Evolutionary conservation across 2,113 vertebrate species (phyloP), one percentile per base, ranked within the genome.

Genomic region (Phalacrocorax brasilianus): DNA sequence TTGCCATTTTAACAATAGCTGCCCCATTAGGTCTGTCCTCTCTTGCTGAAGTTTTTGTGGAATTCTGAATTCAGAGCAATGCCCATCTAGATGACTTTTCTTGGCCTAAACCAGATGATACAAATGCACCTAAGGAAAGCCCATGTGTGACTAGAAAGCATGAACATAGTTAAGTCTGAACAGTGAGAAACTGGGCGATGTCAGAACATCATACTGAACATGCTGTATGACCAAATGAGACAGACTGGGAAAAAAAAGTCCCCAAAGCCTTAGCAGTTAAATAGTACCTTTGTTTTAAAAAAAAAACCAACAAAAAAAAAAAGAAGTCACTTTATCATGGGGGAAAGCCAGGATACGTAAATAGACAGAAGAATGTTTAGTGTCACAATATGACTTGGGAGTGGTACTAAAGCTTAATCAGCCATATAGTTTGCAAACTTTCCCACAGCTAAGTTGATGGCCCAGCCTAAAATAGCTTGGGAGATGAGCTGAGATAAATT

Each of bases 1-100:
- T 85, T 96, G 70, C 88, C 84, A 61, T 95, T 97, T 97, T 97
- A 96, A 95, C 94, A 83, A 89, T 97, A 97, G 85, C 79, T 89
- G 42, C 61, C 49, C 96, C 83, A 91, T 97, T 94, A 95, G 96
- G 93, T 97, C 91, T 97, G 78, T 97, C 44, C 32, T 96, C 95
- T 97, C 83, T 94, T 90, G 96, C 89, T 28, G 12, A 70, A 94
- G 82, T 95, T 97, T 94, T 61, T 89, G 92, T 95, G 88, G 93
- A 96, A 91, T 78, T 91, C 88, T 93, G 95, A 91, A 88, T 94
- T 84, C 63, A 89, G 88, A 97, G 86, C 81, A 67, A 74, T 85
- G 72, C 75, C 78, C 68, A 58, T 74, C 53, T 63, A 65, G 75
- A 73, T 71, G 91, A 91, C 16, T n/a, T 62, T 94, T 96, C 92